phyloP scores from a whole-genome alignment of 2,797 vertebrate genomes.

The Clarias platycephalus region DNA sequence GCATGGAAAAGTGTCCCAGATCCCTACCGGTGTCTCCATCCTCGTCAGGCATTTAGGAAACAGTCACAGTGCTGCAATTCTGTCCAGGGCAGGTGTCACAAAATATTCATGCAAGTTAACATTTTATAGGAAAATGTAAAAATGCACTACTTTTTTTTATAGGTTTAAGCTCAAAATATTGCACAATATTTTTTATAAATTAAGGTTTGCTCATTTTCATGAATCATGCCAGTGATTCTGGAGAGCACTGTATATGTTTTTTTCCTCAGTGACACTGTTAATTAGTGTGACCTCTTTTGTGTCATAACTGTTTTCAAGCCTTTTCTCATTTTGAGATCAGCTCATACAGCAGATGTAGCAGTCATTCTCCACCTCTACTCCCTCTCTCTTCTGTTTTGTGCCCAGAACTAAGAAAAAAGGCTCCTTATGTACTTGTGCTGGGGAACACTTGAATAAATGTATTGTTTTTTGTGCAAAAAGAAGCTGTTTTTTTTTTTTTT shows the following conservation, averaged over 20 bases:
- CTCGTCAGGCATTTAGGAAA: not conserved
- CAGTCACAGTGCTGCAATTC: not conserved
- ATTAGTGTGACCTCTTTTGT: conserved; percentile 89
- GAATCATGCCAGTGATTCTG: conserved; percentile 21
- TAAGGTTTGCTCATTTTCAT: conserved; percentile 11
- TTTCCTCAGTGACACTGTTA: conserved; percentile 74
- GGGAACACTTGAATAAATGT: conserved; percentile 99
- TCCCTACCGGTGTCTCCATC: not conserved
- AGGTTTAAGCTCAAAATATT: not conserved
- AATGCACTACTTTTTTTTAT: conserved; percentile 3
- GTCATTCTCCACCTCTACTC: conserved; percentile 81
- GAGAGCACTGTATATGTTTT: conserved; percentile 57
- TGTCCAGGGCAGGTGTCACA: not conserved
- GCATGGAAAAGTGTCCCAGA: not conserved
- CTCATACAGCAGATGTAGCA: conserved; percentile 96
- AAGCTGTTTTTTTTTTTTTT: conserved; percentile 55
- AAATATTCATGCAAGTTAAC: not conserved
- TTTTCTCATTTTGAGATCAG: conserved; percentile 77
- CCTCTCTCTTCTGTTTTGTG: conserved; percentile 79
- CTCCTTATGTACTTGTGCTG: conserved; percentile 98
- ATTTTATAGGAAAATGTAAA: not conserved
- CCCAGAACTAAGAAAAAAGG: conserved; percentile 87
- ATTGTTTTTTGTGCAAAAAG: conserved; percentile 91
- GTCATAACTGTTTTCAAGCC: conserved; percentile 89
- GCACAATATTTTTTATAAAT: conserved; percentile 31